A percentile compares a stretch with the other conserved stretches of the same genome.
phyloP scores from a whole-genome alignment of 2,797 vertebrate genomes.

The Gadopsis bispinosus region DNA sequence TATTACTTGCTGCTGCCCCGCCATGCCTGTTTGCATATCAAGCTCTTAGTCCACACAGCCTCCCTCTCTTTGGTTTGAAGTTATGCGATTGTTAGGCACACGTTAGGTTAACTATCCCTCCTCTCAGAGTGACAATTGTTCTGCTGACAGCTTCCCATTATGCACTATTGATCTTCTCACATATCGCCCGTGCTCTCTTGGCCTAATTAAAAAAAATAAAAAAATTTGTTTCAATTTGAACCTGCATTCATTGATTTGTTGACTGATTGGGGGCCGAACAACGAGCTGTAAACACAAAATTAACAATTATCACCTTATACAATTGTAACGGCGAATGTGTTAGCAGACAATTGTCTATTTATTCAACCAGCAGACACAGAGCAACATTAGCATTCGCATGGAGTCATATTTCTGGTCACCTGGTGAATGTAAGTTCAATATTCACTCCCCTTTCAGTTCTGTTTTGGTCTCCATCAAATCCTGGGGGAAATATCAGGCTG shows the following conservation, averaged over 20 bases:
- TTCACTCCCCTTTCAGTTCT: neutral
- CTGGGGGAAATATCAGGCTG: neutral
- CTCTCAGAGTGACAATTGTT: constrained; percentile 57
- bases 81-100: constrained; percentile 65
- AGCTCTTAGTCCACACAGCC: constrained; percentile 63
- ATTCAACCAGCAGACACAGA: neutral
- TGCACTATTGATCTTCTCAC: constrained; percentile 58
- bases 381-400: neutral
- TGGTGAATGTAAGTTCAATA: neutral
- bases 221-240: constrained; percentile 4
- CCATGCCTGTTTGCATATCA: constrained; percentile 84
- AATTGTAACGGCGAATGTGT: neutral
- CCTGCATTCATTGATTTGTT: neutral
- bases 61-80: constrained; percentile 74
- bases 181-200: constrained; percentile 20
- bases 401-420: neutral
- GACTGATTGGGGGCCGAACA: neutral
- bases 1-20: constrained; percentile 83
- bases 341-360: neutral
- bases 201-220: constrained; percentile 49
- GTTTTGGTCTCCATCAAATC: constrained; percentile 2
- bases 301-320: neutral
- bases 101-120: constrained; percentile 65
- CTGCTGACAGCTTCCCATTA: constrained; percentile 56
- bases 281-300: neutral